phyloP scores from a whole-genome alignment of 2,113 vertebrate species.

The Hippocampus abdominalis region DNA sequence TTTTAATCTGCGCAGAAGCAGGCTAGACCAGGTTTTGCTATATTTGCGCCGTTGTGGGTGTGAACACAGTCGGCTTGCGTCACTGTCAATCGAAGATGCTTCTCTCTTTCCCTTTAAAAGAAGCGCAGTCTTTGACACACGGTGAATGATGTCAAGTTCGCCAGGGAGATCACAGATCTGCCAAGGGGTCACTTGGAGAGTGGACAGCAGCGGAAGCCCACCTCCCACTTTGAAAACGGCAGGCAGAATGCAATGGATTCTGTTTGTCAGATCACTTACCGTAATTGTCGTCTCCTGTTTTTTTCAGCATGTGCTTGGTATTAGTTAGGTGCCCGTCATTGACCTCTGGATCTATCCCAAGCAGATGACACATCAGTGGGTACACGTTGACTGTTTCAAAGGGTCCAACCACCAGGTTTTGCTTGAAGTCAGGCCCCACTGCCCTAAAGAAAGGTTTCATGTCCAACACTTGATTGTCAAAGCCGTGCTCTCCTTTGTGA shows the following conservation, averaged over 20 bases:
- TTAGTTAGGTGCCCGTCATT: conserved; percentile 73
- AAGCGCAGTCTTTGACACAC: too few species aligned
- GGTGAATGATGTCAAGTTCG: too few species aligned
- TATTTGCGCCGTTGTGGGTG: too few species aligned
- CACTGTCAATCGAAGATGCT: too few species aligned
- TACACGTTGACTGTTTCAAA: conserved; percentile 84
- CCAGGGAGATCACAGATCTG: too few species aligned
- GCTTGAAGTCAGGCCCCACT: conserved; percentile 75
- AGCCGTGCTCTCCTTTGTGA: conserved; percentile 81
- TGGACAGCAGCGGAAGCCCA: neutral
- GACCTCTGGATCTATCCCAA: conserved; percentile 76
- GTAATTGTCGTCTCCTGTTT: conserved; percentile 6
- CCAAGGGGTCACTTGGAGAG: too few species aligned
- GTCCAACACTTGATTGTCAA: conserved; percentile 72
- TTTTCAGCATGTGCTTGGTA: conserved; percentile 45
- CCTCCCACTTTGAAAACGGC: neutral
- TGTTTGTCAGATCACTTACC: conserved; percentile 5
- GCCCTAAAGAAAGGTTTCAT: conserved; percentile 88
- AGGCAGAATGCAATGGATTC: neutral
- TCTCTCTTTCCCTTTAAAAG: too few species aligned
- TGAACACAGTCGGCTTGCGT: too few species aligned
- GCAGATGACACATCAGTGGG: conserved; percentile 80
- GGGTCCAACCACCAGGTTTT: conserved; percentile 74
- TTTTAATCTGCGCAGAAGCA: too few species aligned
- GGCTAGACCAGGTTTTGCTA: too few species aligned